Evolutionary conservation across 2,113 vertebrate genomes (phyloP).

Genomic region (Porphyrio hochstetteri): DNA sequence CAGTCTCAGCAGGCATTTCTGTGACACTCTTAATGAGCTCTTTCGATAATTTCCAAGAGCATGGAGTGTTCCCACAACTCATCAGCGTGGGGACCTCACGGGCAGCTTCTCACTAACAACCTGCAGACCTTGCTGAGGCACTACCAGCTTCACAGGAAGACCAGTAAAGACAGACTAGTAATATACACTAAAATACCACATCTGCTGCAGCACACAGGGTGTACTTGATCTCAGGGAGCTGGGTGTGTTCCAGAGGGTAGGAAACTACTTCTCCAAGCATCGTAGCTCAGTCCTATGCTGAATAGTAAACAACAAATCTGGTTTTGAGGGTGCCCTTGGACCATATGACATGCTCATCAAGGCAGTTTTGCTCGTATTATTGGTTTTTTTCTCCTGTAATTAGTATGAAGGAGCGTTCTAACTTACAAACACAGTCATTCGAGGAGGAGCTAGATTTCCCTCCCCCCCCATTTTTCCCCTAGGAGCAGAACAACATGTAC

Average conservation of each 20-base stretch:
- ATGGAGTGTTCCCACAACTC: not conserved
- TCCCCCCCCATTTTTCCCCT: not conserved
- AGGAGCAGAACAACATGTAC: not conserved
- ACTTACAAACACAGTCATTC: not conserved
- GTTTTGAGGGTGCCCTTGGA: not conserved
- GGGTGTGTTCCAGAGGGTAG: not conserved
- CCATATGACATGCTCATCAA: not conserved
- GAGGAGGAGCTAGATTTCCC: not conserved
- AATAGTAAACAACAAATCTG: not conserved
- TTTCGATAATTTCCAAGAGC: not conserved
- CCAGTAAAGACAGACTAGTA: not conserved
- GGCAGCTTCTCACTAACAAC: not conserved
- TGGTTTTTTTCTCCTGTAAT: slow-evolving; percentile 9
- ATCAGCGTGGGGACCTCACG: fast-evolving
- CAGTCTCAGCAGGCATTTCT: not conserved
- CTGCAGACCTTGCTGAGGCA: not conserved
- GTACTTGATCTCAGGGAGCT: fast-evolving
- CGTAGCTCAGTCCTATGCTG: not conserved
- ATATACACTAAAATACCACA: not conserved
- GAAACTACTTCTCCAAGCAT: fast-evolving
- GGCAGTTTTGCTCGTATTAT: not conserved
- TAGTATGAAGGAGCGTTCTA: not conserved
- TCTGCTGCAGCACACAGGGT: not conserved
- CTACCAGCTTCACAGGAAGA: not conserved
- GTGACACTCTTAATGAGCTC: not conserved